Base-by-base conservation (phyloP, 2,888 invertebrate genomes). In the Caenorhabditis parvicauda region DNA sequence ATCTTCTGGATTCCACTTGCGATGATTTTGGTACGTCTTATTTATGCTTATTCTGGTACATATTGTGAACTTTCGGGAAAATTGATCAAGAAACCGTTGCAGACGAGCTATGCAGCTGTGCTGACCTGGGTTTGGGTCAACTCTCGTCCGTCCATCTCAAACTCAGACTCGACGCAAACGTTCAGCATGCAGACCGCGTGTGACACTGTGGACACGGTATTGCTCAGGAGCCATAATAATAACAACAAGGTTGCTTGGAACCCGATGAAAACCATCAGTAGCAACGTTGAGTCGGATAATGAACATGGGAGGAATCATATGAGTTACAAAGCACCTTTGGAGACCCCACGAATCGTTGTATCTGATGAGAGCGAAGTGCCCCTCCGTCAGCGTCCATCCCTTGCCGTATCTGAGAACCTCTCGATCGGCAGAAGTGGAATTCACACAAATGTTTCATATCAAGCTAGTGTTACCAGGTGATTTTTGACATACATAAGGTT, bases 41-140 rank as follows among this genome's bases (percentile, higher is more conserved):
- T 27, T 19, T 32, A 38, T 6, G 17, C 2, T 38, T 9, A 28
- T 45, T 22, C 45, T 42, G 19, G n/a, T 38, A 19, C 29, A 46
- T 9, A 17, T 19, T 46, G 17, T 28, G 25, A 28, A 17, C 29
- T 28, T 5, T 46, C n/a, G 24, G 32, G 0, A 7, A 12, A 24
- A 21, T 45, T 24, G 1, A 46, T 12, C 25, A 7, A 25, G 28
- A 45, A 21, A 12, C 21, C 14, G 39, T 47, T 59, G 17, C 61
- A 77, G 77, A 41, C 75, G 19, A 71, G 66, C 58, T 79, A 79
- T 52, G 49, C 75, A 45, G 62, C 76, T 39, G 77, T 79, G 7
- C 69, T 78, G 42, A 64, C 73, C 12, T 79, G 79, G 79, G 78
- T 79, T 7, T 79, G 72, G 64, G 56, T 76, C 45, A 79, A 79